Conservation (phyloP, 2,797 vertebrate species). For the Muscicapa striata region DNA sequence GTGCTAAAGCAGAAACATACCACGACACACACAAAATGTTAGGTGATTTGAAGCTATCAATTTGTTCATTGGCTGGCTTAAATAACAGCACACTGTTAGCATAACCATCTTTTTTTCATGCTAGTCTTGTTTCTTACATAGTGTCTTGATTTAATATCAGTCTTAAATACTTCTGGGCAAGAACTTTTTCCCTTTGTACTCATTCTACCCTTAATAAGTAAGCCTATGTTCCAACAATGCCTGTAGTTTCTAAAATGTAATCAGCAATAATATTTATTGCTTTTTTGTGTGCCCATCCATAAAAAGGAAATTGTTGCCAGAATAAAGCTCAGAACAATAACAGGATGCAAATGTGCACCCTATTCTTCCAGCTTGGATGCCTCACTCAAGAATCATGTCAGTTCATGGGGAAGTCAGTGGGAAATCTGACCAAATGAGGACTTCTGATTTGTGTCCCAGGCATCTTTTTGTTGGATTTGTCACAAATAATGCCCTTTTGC, state of each 20-base stretch:
- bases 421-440: slow-evolving; percentile 30
- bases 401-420: neutral
- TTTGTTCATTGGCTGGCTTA: neutral
- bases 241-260: slow-evolving; percentile 4
- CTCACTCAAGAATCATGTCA: slow-evolving; percentile 1
- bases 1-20: neutral
- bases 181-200: neutral
- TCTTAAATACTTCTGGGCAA: slow-evolving; percentile 27
- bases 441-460: neutral
- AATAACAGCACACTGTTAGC: neutral
- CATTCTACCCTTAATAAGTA: neutral
- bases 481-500: neutral
- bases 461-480: neutral
- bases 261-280: slow-evolving; percentile 8
- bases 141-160: neutral
- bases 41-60: neutral
- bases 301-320: slow-evolving; percentile 28
- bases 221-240: neutral
- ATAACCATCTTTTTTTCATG: neutral
- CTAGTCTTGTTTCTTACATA: neutral
- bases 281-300: slow-evolving; percentile 10
- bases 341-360: neutral
- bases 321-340: slow-evolving; percentile 6
- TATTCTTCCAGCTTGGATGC: neutral
- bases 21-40: neutral